Base-by-base conservation (phyloP, 2,113 vertebrate genomes). In the Melierax canorus region DNA sequence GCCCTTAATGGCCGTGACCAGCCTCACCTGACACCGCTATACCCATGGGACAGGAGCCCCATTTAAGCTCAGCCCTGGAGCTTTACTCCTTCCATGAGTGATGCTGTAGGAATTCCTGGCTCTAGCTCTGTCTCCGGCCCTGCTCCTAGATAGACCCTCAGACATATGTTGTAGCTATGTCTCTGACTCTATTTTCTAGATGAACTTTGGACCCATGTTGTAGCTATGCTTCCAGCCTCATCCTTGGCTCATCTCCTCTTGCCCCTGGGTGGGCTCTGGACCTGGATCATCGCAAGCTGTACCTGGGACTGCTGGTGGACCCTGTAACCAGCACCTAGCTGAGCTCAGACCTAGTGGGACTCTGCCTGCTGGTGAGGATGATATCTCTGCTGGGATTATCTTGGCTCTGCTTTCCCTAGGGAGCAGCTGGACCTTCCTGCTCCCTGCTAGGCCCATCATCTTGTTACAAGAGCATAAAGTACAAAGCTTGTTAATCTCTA, bases 21-120 rank as follows among this genome's bases (percentile, higher is more conserved):
- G 13, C 38, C 36, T 39, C 80, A 56, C 38, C 45, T 15, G 41
- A 39, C 15, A 16, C 7, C 18, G 34, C n/a, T 20, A 16, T 7
- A 26, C 11, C 17, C 14, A 3, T 1, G 19, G 68, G 11, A 21
- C 29, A 53, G 81, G 26, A 75, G 39, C 45, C 50, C 34, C 51
- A 20, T 16, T 60, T 68, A 39, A 68, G n/a, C 27, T 83, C 60
- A 90, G 58, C 8, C n/a, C 51, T 21, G 18, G 10, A 23, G 34
- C 16, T 62, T 34, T 3, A 0, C 5, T 15, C 1, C 1, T 39
- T 0, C 5, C 0, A 0, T 12, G 5, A 18, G 18, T 4, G 12
- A n/a, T 69, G 12, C 23, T 90, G 26, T 9, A 58, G 48, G 34
- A 46, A 30, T 2, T 7, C 9, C 7, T 62, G 48, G 32, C 27